These are phyloP conservation scores for zebrafish (Danio rerio) DNA, from an alignment of 2,113 vertebrate species.

Conservation along the genomic window GRCz12tu NC_133196.1:40234001-40234500, in stretches of 20 bases:
- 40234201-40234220: not conserved
- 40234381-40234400: not conserved
- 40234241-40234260: slow-evolving; percentile 40
- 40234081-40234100: not conserved
- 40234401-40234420: not conserved
- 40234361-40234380: not conserved
- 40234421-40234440: too few relatives aligned
- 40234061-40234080: not conserved
- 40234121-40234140: not conserved
- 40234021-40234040: not conserved
- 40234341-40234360: not conserved
- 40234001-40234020: not conserved
- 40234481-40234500: too few relatives aligned
- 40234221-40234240: slow-evolving; percentile 1
- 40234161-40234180: slow-evolving; percentile 25
- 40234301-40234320: not conserved
- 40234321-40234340: not conserved
- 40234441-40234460: too few relatives aligned
- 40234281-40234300: slow-evolving; percentile 43
- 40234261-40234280: slow-evolving; percentile 52
- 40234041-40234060: not conserved
- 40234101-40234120: slow-evolving; percentile 22
- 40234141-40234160: not conserved
- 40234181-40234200: slow-evolving; percentile 7
- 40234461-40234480: too few relatives aligned